Evolutionary conservation across 2,113 vertebrate genomes (phyloP).

Genomic region (Colinus virginianus): DNA sequence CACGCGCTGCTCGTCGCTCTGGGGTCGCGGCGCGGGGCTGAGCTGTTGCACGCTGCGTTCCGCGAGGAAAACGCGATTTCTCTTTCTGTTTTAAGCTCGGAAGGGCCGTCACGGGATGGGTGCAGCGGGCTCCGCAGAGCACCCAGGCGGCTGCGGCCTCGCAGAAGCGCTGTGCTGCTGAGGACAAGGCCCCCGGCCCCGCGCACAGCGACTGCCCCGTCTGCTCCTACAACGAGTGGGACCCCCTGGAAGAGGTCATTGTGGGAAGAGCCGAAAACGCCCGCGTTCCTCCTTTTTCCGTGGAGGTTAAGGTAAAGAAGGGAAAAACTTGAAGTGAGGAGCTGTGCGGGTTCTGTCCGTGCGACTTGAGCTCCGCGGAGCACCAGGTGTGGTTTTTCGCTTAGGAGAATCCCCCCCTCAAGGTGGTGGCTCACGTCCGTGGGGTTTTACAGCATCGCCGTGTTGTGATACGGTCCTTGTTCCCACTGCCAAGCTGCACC

Average conservation of each 20-base stretch:
- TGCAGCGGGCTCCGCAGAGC: slow-evolving; percentile 91
- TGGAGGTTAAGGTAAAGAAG: slow-evolving; percentile 94
- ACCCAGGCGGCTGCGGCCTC: slow-evolving; percentile 87
- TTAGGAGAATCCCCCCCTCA: background rate
- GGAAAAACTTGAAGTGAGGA: background rate
- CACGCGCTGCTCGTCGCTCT: accelerated
- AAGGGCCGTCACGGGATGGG: slow-evolving; percentile 84
- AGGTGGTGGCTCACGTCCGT: background rate
- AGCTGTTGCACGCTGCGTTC: background rate
- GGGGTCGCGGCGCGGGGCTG: background rate
- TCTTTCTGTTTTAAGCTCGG: slow-evolving; percentile 80
- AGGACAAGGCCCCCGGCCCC: slow-evolving; percentile 79
- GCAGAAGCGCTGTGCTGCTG: slow-evolving; percentile 78
- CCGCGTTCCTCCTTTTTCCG: slow-evolving; percentile 92
- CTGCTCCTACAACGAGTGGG: slow-evolving; percentile 96
- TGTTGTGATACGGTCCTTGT: background rate
- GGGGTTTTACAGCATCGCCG: background rate
- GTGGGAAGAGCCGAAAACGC: slow-evolving; percentile 97
- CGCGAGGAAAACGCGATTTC: background rate
- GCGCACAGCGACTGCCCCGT: slow-evolving; percentile 87
- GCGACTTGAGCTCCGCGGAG: background rate
- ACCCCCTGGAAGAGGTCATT: slow-evolving; percentile 96
- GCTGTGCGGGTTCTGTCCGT: accelerated
- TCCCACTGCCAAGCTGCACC: background rate
- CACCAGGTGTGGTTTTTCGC: background rate